Evolutionary conservation across 2,113 vertebrate genomes (phyloP).

Genomic region (Xenus cinereus): DNA sequence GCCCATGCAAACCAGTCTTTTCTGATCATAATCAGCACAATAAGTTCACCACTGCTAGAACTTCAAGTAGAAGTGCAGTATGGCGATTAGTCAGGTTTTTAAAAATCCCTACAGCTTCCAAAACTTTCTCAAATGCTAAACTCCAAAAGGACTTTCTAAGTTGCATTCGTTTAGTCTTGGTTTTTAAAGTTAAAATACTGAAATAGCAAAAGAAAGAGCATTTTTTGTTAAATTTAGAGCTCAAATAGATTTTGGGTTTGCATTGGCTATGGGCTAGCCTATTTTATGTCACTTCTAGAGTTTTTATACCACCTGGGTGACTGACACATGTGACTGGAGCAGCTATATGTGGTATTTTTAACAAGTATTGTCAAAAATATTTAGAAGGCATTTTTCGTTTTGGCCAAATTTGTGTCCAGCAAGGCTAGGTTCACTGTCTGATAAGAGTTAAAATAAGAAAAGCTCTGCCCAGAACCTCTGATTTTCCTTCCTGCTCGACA

Average conservation of each 20-base stretch:
- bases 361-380: neutral
- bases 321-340: neutral
- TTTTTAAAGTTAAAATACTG: neutral
- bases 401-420: neutral
- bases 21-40: neutral
- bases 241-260: neutral
- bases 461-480: neutral
- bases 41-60: neutral
- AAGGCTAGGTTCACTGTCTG: neutral
- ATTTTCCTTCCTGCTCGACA: neutral
- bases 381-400: neutral
- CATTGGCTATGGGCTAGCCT: neutral
- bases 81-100: neutral
- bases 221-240: neutral
- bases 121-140: neutral
- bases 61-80: neutral
- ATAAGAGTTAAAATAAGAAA: constrained; percentile 7
- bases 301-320: neutral
- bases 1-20: neutral
- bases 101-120: neutral
- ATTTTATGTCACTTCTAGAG: neutral
- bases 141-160: neutral
- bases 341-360: neutral
- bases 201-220: neutral
- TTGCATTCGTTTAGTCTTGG: neutral